Base-by-base conservation (phyloP, 1,140 invertebrate species). In the Aphidius gifuensis region DNA sequence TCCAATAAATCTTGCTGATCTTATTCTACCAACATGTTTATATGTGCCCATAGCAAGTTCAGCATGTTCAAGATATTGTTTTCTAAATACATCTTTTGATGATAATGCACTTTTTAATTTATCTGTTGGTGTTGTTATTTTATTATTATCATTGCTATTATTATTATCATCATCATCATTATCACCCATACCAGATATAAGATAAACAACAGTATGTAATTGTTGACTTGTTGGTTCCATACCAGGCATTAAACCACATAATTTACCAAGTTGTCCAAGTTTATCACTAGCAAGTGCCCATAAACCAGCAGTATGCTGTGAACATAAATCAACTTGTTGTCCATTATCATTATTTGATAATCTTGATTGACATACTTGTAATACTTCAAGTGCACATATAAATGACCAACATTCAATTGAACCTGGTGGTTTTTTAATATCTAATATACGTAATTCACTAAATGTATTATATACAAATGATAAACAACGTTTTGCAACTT, bases 41-140 rank as follows among this genome's bases (percentile, higher is more conserved):
- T 93, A 98, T 1, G 95, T 98, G 49, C 95, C 93, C 87, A 97
- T 96, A 1, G 95, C 94, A 62, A 97, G 80, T 80, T 98, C 96
- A 7, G 94, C 92, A 49, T 98, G 81, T 77, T 97, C 95, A 61
- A 98, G 79, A 74, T 97, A 98, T 67, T 94, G 90, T 74, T 92
- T 92, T 68, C 91, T 88, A 76, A 97, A 98, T 23, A 89, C 86
- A 64, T 92, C 88, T 74, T 93, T 93, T 0, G 93, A 95, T 49
- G 93, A 93, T 1, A 98, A 77, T 0, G 94, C 92, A 75, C 95
- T 91, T 78, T 96, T 94, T 1, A 98, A 80, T 74, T 92, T 89
- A 64, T 94, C 91, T 1, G 91, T 90, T 0, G 92, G 90, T 9
- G 90, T 87, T n/a, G 83, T 82, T 47, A 84, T 78, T 16, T 83